Percentiles rank a stretch among this genome's conserved stretches.
phyloP scores from a whole-genome alignment of 2,888 invertebrate species.

The Noctua pronuba region DNA sequence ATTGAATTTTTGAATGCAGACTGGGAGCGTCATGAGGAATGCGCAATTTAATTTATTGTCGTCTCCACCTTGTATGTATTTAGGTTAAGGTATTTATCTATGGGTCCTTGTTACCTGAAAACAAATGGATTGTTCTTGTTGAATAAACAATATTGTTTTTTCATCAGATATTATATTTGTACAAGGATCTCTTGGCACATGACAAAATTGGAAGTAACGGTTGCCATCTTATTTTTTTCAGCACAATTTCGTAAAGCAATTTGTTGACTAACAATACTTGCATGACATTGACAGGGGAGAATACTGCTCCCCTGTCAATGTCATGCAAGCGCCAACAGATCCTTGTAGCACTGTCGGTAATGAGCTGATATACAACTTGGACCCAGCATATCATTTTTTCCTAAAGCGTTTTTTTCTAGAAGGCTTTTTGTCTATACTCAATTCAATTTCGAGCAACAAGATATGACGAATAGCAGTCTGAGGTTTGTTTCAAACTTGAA shows the following conservation, averaged over 20 bases:
- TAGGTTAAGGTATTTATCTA: too few species aligned
- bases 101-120: too few species aligned
- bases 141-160: neutral
- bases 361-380: neutral
- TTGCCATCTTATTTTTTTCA: neutral
- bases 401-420: neutral
- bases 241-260: neutral
- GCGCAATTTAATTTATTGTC: too few species aligned
- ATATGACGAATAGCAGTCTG: neutral
- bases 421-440: constrained; percentile 1
- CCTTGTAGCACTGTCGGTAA: neutral
- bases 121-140: too few species aligned
- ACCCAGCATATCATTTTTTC: neutral
- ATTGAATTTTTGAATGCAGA: too few species aligned
- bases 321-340: neutral
- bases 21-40: too few species aligned
- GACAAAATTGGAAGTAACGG: neutral
- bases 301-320: neutral
- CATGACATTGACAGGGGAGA: too few species aligned
- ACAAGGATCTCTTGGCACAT: neutral
- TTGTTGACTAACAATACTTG: neutral
- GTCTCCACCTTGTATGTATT: too few species aligned
- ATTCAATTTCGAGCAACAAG: constrained; percentile 39
- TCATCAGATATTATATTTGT: neutral
- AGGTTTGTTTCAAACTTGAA: neutral